phyloP scores from a whole-genome alignment of 2,797 vertebrate genomes.

The Sebastes vulpes region DNA sequence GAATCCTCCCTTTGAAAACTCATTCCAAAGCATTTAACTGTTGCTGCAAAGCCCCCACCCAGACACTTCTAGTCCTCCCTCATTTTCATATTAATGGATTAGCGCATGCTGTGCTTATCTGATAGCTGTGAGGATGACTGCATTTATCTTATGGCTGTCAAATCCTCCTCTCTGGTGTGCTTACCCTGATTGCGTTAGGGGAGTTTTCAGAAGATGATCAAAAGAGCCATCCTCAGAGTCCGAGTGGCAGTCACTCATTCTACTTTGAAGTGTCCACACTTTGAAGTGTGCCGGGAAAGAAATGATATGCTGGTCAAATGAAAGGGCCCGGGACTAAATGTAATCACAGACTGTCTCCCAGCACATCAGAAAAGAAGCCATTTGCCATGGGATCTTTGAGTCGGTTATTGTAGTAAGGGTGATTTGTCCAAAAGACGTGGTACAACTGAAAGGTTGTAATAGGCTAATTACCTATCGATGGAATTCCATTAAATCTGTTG shows the following conservation, averaged over 20 bases:
- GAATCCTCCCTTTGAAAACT: slow-evolving; percentile 58
- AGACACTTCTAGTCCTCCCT: slow-evolving; percentile 57
- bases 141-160: slow-evolving; percentile 85
- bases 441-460: slow-evolving; percentile 74
- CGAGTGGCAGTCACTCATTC: slow-evolving; percentile 79
- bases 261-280: slow-evolving; percentile 82
- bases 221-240: slow-evolving; percentile 81
- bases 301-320: slow-evolving; percentile 82
- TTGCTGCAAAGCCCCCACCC: slow-evolving; percentile 57
- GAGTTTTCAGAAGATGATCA: slow-evolving; percentile 83
- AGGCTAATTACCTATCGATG: slow-evolving; percentile 73
- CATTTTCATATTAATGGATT: slow-evolving; percentile 85
- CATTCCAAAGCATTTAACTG: slow-evolving; percentile 60
- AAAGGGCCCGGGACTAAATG: slow-evolving; percentile 73
- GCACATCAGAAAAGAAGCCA: slow-evolving; percentile 75
- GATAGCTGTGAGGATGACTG: slow-evolving; percentile 81
- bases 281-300: slow-evolving; percentile 78
- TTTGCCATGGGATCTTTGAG: slow-evolving; percentile 68
- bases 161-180: slow-evolving; percentile 72
- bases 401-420: slow-evolving; percentile 53
- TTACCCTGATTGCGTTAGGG: slow-evolving; percentile 76
- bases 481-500: slow-evolving; percentile 62
- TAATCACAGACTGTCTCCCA: slow-evolving; percentile 78
- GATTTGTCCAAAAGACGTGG: slow-evolving; percentile 67
- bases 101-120: slow-evolving; percentile 82